These are phyloP conservation scores for Catagonus wagneri DNA, from an alignment of 2,113 vertebrate species.

Conservation along the genomic window DNA sequence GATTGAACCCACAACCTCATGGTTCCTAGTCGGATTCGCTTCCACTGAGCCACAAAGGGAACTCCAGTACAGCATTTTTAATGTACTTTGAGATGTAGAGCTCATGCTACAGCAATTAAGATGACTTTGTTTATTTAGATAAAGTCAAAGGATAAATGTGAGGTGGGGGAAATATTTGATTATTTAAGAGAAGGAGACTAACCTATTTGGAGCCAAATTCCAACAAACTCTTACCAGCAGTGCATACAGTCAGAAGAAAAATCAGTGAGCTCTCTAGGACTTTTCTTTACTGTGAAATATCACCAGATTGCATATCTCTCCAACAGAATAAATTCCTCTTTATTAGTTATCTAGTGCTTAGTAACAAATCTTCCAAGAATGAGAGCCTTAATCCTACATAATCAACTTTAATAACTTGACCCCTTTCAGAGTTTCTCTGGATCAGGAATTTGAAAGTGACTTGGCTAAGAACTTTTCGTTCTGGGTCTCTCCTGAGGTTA, in stretches of 20 bases:
- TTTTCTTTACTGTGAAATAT: conserved; percentile 33
- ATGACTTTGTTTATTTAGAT: not conserved
- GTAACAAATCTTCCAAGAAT: not conserved
- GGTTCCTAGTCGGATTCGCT: too few species aligned
- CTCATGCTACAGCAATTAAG: not conserved
- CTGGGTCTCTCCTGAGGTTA: not conserved
- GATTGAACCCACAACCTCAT: too few species aligned
- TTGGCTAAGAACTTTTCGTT: not conserved
- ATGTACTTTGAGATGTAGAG: not conserved
- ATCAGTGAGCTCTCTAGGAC: not conserved
- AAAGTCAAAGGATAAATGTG: not conserved
- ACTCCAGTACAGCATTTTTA: not conserved
- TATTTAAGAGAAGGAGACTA: not conserved
- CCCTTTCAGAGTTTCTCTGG: not conserved
- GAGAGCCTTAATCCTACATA: not conserved
- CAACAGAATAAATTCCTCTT: not conserved
- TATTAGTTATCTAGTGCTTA: not conserved
- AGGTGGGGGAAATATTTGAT: not conserved
- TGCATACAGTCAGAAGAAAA: not conserved
- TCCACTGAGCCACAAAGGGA: too few species aligned
- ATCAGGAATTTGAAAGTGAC: not conserved
- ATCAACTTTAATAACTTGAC: not conserved
- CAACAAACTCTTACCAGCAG: not conserved
- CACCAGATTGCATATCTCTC: not conserved
- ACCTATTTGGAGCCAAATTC: not conserved